These are phyloP conservation scores for Archips xylosteana DNA, from an alignment of 2,888 invertebrate species.

Conservation along the genomic window DNA sequence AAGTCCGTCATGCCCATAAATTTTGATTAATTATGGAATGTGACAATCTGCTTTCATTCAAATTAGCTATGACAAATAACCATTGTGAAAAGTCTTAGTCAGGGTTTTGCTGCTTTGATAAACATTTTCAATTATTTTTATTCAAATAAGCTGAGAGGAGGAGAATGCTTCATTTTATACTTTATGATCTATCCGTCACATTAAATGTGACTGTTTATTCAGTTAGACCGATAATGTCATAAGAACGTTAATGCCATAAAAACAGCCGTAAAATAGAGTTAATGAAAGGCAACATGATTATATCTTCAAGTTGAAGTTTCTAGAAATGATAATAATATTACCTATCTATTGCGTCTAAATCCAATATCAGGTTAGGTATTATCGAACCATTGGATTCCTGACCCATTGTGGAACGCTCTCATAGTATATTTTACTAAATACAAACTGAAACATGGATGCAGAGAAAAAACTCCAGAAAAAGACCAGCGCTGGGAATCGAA, in stretches of 20 bases:
- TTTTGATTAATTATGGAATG: conserved; percentile 42
- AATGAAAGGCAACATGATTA: not conserved
- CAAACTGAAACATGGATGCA: no score
- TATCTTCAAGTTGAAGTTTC: not conserved
- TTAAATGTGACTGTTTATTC: not conserved
- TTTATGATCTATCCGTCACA: not conserved
- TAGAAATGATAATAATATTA: not conserved
- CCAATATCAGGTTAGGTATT: no score
- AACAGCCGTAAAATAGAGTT: not conserved
- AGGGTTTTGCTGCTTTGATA: conserved; percentile 54
- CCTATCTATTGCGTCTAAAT: no score
- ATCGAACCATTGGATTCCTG: no score
- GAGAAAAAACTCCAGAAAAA: no score
- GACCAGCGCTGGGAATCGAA: no score
- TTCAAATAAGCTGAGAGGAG: not conserved
- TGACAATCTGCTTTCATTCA: conserved; percentile 8
- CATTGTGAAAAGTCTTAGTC: conserved; percentile 52
- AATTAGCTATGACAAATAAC: conserved; percentile 39
- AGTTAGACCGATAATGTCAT: conserved; percentile 1
- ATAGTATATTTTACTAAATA: no score
- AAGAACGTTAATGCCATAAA: not conserved
- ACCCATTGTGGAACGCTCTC: no score
- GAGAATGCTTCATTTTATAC: not conserved
- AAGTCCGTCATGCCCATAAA: not conserved
- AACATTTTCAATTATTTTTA: not conserved